Evolutionary conservation across 2,113 vertebrate genomes (phyloP), one percentile per base, ranked within the genome.

Genomic region (Vulpes lagopus): DNA sequence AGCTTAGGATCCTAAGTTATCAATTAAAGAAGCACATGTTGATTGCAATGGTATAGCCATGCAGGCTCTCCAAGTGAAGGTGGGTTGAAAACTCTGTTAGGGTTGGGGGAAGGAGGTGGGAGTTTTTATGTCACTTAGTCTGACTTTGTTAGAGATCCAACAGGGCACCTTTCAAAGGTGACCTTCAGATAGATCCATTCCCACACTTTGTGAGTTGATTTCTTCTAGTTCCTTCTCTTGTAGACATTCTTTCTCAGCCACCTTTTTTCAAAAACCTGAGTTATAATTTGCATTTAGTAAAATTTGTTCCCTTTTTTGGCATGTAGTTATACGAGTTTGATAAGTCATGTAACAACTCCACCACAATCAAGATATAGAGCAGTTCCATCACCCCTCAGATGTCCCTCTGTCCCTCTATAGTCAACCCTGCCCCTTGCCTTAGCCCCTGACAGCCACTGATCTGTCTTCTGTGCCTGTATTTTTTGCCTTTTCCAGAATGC

Each of bases 271-370:
- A 19, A 81, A 79, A 80, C 17, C 1, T 19, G 20, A 74, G 4
- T 25, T 88, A 30, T 20, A 65, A 83, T 82, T 87, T 79, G 67
- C 17, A 38, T 38, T 96, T 11, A 69, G 57, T 49, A 76, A 95
- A 90, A 27, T 71, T 9, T 51, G 25, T 3, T 25, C 27, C 8
- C 8, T 25, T 55, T 51, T 73, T 86, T 11, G 6, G 12, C 27
- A 27, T 93, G 2, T 15, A 53, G 2, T 69, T 83, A 20, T 51
- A 7, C 43, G 32, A 84, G 19, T 69, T 89, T 65, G 49, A 62
- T 23, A 86, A 74, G 9, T 76, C n/a, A 35, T 3, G 0, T n/a
- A 30, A n/a, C 25, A n/a, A n/a, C 30, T 30, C 27, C 7, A 38
- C 35, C 8, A 35, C 10, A 19, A 59, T 53, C 19, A 20, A 93